Evolutionary conservation across 2,113 vertebrate genomes (phyloP).

Genomic region (Pterophyllum scalare): DNA sequence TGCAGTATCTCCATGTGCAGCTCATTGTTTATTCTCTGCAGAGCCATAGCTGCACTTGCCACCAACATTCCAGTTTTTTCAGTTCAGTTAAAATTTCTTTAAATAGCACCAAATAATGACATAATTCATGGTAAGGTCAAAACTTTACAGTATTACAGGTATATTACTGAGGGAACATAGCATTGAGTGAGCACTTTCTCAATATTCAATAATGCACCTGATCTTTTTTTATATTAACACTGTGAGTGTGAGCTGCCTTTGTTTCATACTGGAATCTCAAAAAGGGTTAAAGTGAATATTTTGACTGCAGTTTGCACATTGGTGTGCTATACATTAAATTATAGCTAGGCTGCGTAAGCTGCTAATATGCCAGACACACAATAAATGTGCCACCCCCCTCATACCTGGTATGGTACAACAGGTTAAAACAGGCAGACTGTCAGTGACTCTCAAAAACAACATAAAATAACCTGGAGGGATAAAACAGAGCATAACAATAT

Average conservation of each 20-base stretch:
- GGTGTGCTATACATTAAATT: background rate
- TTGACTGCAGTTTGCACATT: background rate
- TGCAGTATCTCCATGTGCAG: background rate
- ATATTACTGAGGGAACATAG: background rate
- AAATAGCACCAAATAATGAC: background rate
- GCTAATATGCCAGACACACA: background rate
- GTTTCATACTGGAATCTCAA: background rate
- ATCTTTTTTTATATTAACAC: background rate
- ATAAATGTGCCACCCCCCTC: background rate
- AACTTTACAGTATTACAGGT: background rate
- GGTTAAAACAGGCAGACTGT: background rate
- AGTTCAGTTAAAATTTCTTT: background rate
- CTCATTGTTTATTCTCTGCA: background rate
- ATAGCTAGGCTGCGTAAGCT: background rate
- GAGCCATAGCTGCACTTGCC: background rate
- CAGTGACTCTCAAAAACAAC: background rate
- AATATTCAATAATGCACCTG: background rate
- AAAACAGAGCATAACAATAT: background rate
- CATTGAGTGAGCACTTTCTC: background rate
- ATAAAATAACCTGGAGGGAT: background rate
- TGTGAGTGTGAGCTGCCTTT: background rate
- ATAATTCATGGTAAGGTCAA: background rate
- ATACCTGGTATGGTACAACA: background rate
- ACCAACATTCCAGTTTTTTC: no score
- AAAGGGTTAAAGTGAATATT: background rate